Evolutionary conservation across 2,888 invertebrate genomes (phyloP).

Genomic region (Euproctis similis): DNA sequence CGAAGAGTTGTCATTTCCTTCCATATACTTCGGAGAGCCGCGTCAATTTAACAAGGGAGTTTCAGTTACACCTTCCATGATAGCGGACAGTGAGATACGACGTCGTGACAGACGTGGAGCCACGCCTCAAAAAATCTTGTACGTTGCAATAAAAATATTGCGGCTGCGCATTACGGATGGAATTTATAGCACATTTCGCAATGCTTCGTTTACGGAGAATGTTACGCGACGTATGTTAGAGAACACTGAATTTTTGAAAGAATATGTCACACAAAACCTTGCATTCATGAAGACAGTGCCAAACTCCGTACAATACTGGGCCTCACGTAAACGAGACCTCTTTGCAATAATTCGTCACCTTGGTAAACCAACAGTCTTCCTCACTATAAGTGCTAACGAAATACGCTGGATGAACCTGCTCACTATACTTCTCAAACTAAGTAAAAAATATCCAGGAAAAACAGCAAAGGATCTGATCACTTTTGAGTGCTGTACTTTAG

Average conservation of each 20-base stretch:
- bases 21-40: too few species aligned
- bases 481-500: too few species aligned
- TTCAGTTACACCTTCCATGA: too few species aligned
- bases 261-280: slow-evolving; percentile 25
- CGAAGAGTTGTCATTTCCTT: too few species aligned
- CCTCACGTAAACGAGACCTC: slow-evolving; percentile 29
- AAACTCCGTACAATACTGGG: slow-evolving; percentile 45
- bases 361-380: slow-evolving; percentile 35
- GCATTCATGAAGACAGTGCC: slow-evolving; percentile 37
- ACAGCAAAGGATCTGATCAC: slow-evolving; percentile 11
- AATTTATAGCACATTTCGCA: slow-evolving; percentile 25
- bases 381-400: too few species aligned
- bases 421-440: slow-evolving; percentile 31
- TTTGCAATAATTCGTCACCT: slow-evolving; percentile 31
- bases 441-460: slow-evolving; percentile 13
- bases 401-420: slow-evolving; percentile 35
- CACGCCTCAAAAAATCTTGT: slow-evolving; percentile 33
- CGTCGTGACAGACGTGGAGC: too few species aligned
- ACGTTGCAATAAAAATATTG: slow-evolving; percentile 35
- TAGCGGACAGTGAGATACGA: too few species aligned
- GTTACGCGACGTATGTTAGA: slow-evolving; percentile 29
- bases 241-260: slow-evolving; percentile 28
- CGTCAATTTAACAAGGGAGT: too few species aligned
- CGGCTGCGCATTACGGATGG: slow-evolving; percentile 7
- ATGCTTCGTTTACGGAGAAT: slow-evolving; percentile 20